Conservation (phyloP, 2,113 vertebrate genomes). For the Elephas maximus region DNA sequence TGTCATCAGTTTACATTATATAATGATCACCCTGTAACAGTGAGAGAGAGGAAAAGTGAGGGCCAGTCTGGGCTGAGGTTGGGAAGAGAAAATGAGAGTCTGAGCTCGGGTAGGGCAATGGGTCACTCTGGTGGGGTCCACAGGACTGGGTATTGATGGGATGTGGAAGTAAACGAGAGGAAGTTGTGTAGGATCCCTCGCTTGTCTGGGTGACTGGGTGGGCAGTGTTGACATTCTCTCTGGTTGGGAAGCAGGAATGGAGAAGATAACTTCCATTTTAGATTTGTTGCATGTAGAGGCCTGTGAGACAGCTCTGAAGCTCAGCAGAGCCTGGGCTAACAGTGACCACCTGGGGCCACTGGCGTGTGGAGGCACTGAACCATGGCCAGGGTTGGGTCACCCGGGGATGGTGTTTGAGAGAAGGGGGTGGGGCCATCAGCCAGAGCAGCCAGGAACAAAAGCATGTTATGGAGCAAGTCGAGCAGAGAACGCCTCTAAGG, state of each 20-base stretch:
- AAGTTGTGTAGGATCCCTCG: fast-evolving
- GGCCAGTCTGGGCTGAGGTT: neutral
- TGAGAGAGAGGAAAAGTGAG: neutral
- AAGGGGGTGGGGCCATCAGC: neutral
- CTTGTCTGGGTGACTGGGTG: neutral
- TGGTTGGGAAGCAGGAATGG: neutral
- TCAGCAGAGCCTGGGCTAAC: neutral
- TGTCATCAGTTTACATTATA: neutral
- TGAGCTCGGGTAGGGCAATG: neutral
- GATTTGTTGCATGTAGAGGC: neutral
- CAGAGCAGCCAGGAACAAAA: neutral
- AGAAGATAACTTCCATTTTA: neutral
- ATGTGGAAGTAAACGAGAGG: neutral
- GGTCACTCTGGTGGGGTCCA: neutral
- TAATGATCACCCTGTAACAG: neutral
- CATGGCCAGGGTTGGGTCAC: no score
- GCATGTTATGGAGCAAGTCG: neutral
- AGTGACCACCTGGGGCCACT: neutral
- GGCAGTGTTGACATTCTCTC: neutral
- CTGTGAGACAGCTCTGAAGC: neutral
- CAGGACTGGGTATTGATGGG: fast-evolving
- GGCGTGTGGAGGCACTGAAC: no score
- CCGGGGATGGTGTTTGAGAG: neutral
- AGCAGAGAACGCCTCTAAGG: neutral
- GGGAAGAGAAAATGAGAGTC: neutral